Percentiles rank a stretch among this genome's conserved stretches.
These are phyloP conservation scores for Chydorus sphaericus DNA, from an alignment of 2,888 invertebrate genomes.

Conservation along the genomic window DNA sequence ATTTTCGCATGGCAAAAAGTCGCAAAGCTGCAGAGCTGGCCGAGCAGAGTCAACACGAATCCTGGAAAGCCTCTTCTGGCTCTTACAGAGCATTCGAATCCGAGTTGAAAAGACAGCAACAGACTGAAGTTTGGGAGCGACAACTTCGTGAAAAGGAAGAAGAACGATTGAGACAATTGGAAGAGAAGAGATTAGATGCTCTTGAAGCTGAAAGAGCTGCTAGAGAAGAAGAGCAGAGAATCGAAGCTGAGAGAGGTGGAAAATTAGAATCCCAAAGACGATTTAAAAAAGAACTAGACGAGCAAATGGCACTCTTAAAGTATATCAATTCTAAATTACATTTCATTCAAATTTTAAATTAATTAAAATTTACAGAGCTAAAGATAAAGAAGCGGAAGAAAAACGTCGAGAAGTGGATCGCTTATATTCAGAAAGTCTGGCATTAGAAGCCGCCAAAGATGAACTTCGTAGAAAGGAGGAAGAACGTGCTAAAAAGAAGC, in stretches of 20 bases:
- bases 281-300: conserved; percentile 14
- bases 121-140: conserved; percentile 17
- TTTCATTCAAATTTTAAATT: neutral
- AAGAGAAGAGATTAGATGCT: conserved; percentile 7
- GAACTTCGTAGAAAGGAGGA: conserved; percentile 15
- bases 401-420: neutral
- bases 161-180: neutral
- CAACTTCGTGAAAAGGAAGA: conserved; percentile 17
- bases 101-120: conserved; percentile 14
- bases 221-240: conserved; percentile 15
- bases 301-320: conserved; percentile 17
- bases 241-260: neutral
- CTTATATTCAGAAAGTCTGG: neutral
- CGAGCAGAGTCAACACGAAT: conserved; percentile 16
- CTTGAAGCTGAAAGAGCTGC: conserved; percentile 6
- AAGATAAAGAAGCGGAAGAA: conserved; percentile 4
- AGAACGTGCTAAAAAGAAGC: conserved; percentile 4
- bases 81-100: conserved; percentile 17
- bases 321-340: neutral
- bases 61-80: conserved; percentile 16
- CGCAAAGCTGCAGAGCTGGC: conserved; percentile 14
- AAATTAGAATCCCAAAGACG: conserved; percentile 4
- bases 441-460: neutral
- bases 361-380: neutral
- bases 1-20: conserved; percentile 8